These are phyloP conservation scores for Onychostruthus taczanowskii DNA, from an alignment of 2,113 vertebrate genomes.

Conservation along the genomic window DNA sequence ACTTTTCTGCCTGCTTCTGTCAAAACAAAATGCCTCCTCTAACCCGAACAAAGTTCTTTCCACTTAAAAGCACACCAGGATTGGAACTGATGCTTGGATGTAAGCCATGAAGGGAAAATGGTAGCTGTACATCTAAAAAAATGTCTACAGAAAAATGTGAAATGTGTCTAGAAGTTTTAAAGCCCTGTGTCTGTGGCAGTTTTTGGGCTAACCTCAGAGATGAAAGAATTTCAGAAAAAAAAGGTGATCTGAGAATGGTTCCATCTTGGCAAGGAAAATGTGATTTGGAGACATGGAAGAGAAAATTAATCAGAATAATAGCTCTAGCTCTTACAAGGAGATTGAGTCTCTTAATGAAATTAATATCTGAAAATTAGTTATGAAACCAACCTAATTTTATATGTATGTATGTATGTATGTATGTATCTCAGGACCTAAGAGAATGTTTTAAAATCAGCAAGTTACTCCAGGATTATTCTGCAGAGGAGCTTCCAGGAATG, in stretches of 20 bases:
- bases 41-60: neutral
- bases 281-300: neutral
- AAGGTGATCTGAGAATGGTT: neutral
- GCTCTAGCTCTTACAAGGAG: neutral
- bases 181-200: neutral
- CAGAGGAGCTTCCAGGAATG: neutral
- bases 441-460: neutral
- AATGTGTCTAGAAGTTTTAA: neutral
- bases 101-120: neutral
- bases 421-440: neutral
- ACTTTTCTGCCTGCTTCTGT: neutral
- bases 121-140: neutral
- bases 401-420: neutral
- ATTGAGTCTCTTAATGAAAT: neutral
- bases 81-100: neutral
- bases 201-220: neutral
- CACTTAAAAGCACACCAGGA: neutral
- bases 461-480: neutral
- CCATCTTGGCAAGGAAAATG: neutral
- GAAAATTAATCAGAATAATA: conserved; percentile 7
- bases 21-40: neutral
- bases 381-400: neutral
- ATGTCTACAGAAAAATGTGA: neutral
- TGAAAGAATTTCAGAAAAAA: neutral
- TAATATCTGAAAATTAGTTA: neutral